Evolutionary conservation across 30 jellyfish, hydroid and myxozoan genomes (phyloP), one percentile per base, ranked within the genome.

Genomic region (Chrysaora quinquecirrha): DNA sequence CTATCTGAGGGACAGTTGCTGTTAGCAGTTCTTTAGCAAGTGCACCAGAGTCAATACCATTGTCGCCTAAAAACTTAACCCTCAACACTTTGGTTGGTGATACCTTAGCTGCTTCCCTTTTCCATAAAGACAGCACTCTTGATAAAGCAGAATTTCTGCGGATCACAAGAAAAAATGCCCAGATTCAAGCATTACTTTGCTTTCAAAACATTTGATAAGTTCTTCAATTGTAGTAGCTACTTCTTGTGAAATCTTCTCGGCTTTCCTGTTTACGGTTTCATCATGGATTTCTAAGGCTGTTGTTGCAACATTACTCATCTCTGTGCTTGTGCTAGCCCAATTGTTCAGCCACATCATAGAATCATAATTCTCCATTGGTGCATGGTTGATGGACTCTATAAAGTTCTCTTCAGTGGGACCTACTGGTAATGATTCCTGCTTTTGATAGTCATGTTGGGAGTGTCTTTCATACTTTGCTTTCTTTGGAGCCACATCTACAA

Each of bases 21-120:
- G 29, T 21, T n/a, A 56, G 19, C 6, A 56, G 19, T 19, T 56
- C 71, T 21, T n/a, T n/a, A n/a, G 71, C 6, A n/a, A 56, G 29
- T 56, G 71, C 71, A 56, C 71, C 71, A 3, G 71, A 3, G 32
- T 56, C 71, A 56, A 56, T 56, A 21, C 71, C 71, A n/a, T 56
- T 25, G 7, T 56, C 71, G 6, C 71, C 71, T 38, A 38, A 38
- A 12, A 38, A 38, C 54, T 56, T 56, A 56, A 56, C 71, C 21
- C 71, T 7, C 32, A 56, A 56, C 71, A 25, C 3, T 21, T 56
- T 25, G 6, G 32, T 7, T 21, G 71, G 71, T 7, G 32, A n/a
- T 21, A 21, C 32, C 32, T 25, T n/a, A 3, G 71, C 71, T 3
- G 32, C 32, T 56, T 56, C 71, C 21, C 71, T 21, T 21, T 56